Conservation (phyloP, 2,797 vertebrate genomes). For the Anas georgica region DNA sequence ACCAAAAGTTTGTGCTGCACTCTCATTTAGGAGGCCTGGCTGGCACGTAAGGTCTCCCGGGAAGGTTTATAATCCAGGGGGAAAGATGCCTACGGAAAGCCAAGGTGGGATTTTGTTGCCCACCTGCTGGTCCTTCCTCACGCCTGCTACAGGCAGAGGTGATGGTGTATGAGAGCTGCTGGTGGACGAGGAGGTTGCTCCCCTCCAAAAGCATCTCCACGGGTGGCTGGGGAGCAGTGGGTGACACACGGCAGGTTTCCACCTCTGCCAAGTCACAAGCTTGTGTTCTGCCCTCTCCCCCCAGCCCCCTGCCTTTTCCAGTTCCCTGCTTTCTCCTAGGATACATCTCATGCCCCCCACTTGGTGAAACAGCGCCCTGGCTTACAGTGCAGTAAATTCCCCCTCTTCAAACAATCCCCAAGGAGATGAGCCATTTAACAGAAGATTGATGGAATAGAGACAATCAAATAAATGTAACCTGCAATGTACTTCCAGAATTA, state of each 20-base stretch:
- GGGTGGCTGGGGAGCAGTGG: background rate
- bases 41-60: background rate
- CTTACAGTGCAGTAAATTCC: conserved; percentile 49
- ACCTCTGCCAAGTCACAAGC: background rate
- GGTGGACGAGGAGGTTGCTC: background rate
- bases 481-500: background rate
- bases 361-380: background rate
- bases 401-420: background rate
- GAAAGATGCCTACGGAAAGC: background rate
- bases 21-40: background rate
- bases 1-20: fast-evolving
- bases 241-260: background rate
- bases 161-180: no score
- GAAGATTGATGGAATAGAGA: background rate
- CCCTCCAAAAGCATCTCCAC: background rate
- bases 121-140: background rate
- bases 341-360: background rate
- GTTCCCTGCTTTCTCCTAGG: conserved; percentile 37
- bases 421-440: background rate
- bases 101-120: background rate
- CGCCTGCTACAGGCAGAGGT: fast-evolving
- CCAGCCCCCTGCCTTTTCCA: no score
- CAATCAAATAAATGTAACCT: background rate
- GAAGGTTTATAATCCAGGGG: background rate
- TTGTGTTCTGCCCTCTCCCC: background rate